Base-by-base conservation (phyloP, 2,113 vertebrate species). In the Oxyruncus cristatus region DNA sequence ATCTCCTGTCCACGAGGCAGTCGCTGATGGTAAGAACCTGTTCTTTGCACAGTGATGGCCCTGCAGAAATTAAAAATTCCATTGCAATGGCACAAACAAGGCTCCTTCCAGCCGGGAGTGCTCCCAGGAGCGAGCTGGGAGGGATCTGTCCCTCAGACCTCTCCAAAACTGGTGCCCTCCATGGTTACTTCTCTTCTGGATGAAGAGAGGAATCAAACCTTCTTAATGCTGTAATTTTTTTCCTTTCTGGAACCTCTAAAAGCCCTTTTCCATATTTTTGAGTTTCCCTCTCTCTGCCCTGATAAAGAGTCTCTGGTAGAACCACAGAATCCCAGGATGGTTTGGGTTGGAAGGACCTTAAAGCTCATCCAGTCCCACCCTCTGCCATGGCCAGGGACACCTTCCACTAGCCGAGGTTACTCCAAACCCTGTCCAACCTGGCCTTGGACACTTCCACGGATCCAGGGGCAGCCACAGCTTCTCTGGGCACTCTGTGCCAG, bases 181-280 rank as follows among this genome's bases (percentile, higher is more conserved):
- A 3, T 0, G 0, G 13, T 42, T 55, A 39, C 8, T 58, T 55
- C 16, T 12, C 46, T 77, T 42, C 82, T 61, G 53, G 41, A 37
- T 37, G n/a, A 50, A 67, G 32, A 59, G 28, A 77, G 28, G n/a
- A 53, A n/a, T 35, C 42, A 37, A 39, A 23, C 10, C 23, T 44
- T 16, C 17, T 39, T 24, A 4, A 24, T 58, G 1, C 28, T 0
- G 0, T 42, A 30, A 28, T 58, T 22, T 73, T 22, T 73, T 59
- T 58, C 65, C 55, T 76, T 44, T 49, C 42, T 55, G 37, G 79
- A 30, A 30, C 35, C 35, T 23, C 53, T 65, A 0, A 49, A 42
- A 49, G 14, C 37, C 55, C 9, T 82, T 47, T 68, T n/a, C 56
- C 18, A 5, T 44, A 55, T 52, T 44, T 41, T 53, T 2, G 2